Conservation (phyloP, 2,797 vertebrate species). For the Megaceryle alcyon region DNA sequence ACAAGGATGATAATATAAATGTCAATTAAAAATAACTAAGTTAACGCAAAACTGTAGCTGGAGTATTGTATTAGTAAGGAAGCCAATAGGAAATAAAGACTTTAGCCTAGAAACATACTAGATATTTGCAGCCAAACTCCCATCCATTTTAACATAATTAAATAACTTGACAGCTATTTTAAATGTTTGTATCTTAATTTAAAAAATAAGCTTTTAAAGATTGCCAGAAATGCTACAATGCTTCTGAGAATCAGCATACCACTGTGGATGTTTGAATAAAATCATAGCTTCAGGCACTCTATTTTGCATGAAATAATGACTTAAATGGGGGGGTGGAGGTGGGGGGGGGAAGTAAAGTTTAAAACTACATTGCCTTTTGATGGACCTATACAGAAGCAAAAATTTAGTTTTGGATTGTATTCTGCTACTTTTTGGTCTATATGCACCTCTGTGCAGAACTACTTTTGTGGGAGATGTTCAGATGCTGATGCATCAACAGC, state of each 20-base stretch:
- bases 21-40: conserved; percentile 6
- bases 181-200: neutral
- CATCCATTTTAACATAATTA: neutral
- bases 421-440: neutral
- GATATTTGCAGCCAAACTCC: neutral
- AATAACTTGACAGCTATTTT: neutral
- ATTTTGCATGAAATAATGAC: neutral
- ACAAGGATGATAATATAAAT: neutral
- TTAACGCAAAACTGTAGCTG: neutral
- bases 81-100: conserved; percentile 6
- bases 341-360: no score
- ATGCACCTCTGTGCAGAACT: neutral
- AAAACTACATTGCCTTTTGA: neutral
- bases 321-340: no score
- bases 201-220: neutral
- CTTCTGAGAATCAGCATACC: neutral
- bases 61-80: neutral
- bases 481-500: neutral
- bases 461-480: neutral
- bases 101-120: neutral
- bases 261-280: neutral
- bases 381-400: neutral
- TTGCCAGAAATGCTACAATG: neutral
- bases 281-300: neutral
- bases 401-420: neutral